Evolutionary conservation across 2,888 invertebrate species (phyloP).

Genomic region (Eupithecia exiguata): DNA sequence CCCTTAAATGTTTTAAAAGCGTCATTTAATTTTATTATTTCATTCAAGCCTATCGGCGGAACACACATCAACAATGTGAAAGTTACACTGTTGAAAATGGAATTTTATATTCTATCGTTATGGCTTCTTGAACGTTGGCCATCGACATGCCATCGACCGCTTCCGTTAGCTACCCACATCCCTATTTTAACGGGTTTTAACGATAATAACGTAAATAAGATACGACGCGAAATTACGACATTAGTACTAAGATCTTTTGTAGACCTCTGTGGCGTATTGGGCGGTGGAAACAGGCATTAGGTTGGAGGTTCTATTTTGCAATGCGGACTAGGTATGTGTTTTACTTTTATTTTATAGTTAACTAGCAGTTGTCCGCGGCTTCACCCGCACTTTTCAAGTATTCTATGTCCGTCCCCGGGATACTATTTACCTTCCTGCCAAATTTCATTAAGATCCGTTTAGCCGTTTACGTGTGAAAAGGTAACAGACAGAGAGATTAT

Average conservation of each 20-base stretch:
- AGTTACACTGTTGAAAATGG: slow-evolving; percentile 4
- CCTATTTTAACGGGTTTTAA: background rate
- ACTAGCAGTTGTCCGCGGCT: too few relatives aligned
- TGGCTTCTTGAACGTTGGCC: slow-evolving; percentile 18
- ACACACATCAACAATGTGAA: background rate
- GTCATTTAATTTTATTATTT: background rate
- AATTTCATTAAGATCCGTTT: too few relatives aligned
- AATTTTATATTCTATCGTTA: slow-evolving; percentile 23
- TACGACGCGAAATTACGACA: background rate
- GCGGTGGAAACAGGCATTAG: background rate
- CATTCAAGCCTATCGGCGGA: background rate
- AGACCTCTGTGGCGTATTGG: background rate
- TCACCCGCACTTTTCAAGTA: too few relatives aligned
- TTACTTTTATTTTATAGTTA: too few relatives aligned
- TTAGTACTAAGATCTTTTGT: background rate
- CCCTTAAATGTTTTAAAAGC: background rate
- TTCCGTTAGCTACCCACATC: slow-evolving; percentile 4
- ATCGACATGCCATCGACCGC: background rate
- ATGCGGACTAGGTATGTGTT: background rate
- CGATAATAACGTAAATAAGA: background rate
- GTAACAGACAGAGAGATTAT: too few relatives aligned
- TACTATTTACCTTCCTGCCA: too few relatives aligned
- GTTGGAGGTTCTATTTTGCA: background rate
- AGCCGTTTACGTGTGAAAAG: too few relatives aligned
- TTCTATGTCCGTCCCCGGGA: too few relatives aligned